Percentiles rank a stretch among this genome's conserved stretches.
These are phyloP conservation scores for Antitype chi DNA, from an alignment of 2,888 invertebrate species.

Conservation along the genomic window DNA sequence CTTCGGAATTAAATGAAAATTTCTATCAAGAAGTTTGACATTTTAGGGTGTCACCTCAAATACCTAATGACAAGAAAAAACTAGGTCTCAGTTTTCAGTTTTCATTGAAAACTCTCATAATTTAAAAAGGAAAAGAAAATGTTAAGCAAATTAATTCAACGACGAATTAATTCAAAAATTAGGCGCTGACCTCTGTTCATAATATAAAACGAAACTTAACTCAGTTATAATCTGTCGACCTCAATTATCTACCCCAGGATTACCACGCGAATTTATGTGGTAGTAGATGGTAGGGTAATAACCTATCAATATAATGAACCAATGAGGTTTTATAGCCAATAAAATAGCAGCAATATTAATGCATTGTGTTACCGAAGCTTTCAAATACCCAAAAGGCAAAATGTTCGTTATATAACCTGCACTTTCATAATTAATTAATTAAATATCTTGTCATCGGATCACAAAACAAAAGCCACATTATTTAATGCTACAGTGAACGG, in stretches of 20 bases:
- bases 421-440: conserved; percentile 18
- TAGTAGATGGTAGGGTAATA: neutral
- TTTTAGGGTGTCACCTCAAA: neutral
- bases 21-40: neutral
- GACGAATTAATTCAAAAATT: conserved; percentile 5
- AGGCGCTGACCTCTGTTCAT: neutral
- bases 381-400: conserved; percentile 22
- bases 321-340: conserved; percentile 45
- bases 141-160: conserved; percentile 11
- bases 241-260: conserved; percentile 16
- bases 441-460: neutral
- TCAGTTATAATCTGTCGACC: conserved; percentile 18
- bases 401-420: conserved; percentile 13
- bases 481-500: neutral
- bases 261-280: conserved; percentile 10
- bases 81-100: neutral
- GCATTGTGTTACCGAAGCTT: conserved; percentile 18
- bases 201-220: conserved; percentile 20
- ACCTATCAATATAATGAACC: conserved; percentile 38
- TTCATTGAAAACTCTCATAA: neutral
- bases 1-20: neutral
- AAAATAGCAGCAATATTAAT: conserved; percentile 32
- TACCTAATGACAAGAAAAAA: neutral
- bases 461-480: neutral
- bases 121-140: conserved; percentile 13